Percentiles rank a stretch among this genome's conserved stretches.
Conservation (phyloP, 1,140 invertebrate genomes). For the Archivesica marissinica region DNA sequence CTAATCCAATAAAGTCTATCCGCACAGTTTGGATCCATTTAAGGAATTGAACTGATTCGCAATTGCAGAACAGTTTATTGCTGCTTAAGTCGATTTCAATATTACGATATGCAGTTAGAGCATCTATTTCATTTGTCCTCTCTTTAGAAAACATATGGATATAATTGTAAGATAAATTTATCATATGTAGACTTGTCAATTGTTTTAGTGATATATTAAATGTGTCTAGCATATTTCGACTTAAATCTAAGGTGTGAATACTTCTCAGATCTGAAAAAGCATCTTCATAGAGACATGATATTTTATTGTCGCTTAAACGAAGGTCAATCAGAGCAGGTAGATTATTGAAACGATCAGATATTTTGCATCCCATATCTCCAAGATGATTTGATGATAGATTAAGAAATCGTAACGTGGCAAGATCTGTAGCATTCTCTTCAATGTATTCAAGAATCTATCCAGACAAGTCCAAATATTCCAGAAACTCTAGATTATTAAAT, state of each 20-base stretch:
- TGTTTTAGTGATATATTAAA: background rate
- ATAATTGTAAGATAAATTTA: background rate
- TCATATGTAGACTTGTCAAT: background rate
- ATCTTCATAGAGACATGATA: background rate
- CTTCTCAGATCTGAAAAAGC: background rate
- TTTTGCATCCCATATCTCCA: too few relatives aligned
- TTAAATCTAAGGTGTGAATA: background rate
- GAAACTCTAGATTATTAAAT: background rate
- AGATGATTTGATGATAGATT: background rate
- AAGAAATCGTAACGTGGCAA: background rate
- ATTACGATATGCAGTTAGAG: too few relatives aligned
- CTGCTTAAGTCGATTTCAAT: background rate
- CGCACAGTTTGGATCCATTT: background rate
- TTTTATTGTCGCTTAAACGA: background rate
- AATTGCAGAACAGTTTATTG: conserved; percentile 15
- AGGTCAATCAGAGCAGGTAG: background rate
- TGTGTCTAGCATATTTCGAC: background rate
- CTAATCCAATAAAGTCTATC: background rate
- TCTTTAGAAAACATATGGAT: background rate
- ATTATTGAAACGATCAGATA: background rate
- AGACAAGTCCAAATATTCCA: background rate
- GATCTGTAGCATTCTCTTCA: background rate
- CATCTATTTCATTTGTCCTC: background rate
- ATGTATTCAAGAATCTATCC: background rate
- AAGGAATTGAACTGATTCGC: background rate